Conservation (phyloP, 2,888 invertebrate species). For the Leucania comma region DNA sequence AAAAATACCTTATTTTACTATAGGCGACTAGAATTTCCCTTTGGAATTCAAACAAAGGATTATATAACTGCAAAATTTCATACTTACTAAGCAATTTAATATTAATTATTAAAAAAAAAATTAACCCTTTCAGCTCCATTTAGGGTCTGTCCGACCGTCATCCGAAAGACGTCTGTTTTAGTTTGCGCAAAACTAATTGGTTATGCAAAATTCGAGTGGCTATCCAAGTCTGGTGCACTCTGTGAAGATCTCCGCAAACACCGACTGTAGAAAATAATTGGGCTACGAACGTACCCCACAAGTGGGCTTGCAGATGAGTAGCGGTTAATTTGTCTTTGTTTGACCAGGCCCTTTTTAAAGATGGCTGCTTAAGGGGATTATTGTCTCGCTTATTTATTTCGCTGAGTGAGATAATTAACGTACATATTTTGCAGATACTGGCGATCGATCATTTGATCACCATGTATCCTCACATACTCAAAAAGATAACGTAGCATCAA, state of each 20-base stretch:
- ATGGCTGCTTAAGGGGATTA: conserved; percentile 23
- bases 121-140: conserved; percentile 45
- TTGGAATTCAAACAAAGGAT: too few relatives aligned
- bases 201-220: conserved; percentile 88
- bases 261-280: conserved; percentile 80
- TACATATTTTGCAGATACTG: neutral
- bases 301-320: conserved; percentile 69
- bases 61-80: too few relatives aligned
- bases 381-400: conserved; percentile 33
- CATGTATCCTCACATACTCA: conserved; percentile 22
- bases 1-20: too few relatives aligned
- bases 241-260: conserved; percentile 84
- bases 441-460: conserved; percentile 3
- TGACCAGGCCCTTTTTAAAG: conserved; percentile 54
- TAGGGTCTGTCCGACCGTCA: conserved; percentile 50
- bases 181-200: conserved; percentile 88
- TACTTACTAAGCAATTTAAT: too few relatives aligned
- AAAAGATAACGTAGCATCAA: conserved; percentile 50
- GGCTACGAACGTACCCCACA: conserved; percentile 63
- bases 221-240: conserved; percentile 85
- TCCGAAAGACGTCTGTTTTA: conserved; percentile 79
- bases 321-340: conserved; percentile 64
- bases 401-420: neutral
- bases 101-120: conserved; percentile 1
- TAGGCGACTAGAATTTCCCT: too few relatives aligned